phyloP scores from a whole-genome alignment of 2,113 vertebrate genomes.

The Malurus melanocephalus region DNA sequence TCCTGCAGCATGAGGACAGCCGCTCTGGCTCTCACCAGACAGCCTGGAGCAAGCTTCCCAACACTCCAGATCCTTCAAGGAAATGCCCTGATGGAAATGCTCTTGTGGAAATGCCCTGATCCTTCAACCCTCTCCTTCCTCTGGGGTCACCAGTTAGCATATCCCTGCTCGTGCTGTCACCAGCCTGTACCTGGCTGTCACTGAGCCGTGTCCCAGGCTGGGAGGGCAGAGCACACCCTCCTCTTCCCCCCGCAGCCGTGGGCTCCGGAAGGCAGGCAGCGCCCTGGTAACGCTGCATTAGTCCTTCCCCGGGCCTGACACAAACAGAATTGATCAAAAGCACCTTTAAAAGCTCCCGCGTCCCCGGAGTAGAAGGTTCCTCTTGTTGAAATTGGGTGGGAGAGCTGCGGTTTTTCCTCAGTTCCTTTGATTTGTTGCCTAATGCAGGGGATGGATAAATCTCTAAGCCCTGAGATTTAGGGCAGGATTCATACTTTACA shows the following conservation, averaged over 20 bases:
- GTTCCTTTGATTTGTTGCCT: slow-evolving; percentile 76
- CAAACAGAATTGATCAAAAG: slow-evolving; percentile 56
- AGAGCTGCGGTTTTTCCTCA: slow-evolving; percentile 66
- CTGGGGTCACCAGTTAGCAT: accelerated
- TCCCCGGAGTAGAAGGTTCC: slow-evolving; percentile 21
- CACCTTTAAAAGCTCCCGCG: not conserved
- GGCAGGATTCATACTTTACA: slow-evolving; percentile 65
- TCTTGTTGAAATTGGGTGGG: slow-evolving; percentile 60
- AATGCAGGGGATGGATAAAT: slow-evolving; percentile 73
- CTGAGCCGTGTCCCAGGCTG: accelerated
- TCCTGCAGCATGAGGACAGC: not conserved
- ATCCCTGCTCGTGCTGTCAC: not conserved
- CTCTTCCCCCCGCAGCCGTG: not conserved
- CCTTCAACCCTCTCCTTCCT: not conserved
- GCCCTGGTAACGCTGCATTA: not conserved
- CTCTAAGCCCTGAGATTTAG: slow-evolving; percentile 73
- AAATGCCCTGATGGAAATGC: not conserved
- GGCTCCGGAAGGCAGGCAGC: not conserved
- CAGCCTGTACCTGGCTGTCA: accelerated
- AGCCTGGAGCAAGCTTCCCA: not conserved
- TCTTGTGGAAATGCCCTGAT: not conserved
- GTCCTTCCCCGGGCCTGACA: slow-evolving; percentile 10
- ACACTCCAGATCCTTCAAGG: not conserved
- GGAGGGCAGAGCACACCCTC: not conserved
- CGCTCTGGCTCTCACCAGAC: not conserved